A percentile compares a stretch with the other conserved stretches of the same genome.
These are phyloP conservation scores for Coleophora flavipennella DNA, from an alignment of 2,888 invertebrate genomes.

Conservation along the genomic window DNA sequence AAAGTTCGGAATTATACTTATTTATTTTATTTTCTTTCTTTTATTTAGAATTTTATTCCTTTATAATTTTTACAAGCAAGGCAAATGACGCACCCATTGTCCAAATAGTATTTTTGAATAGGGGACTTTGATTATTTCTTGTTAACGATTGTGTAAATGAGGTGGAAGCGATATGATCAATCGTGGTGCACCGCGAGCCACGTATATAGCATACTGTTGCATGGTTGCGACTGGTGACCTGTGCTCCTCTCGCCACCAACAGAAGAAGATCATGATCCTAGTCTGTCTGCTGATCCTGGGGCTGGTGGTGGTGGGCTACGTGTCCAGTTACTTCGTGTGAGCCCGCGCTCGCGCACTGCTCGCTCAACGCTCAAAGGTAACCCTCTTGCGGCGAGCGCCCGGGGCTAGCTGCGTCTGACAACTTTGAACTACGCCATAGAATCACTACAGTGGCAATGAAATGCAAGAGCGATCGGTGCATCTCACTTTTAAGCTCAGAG, in stretches of 20 bases:
- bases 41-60: conserved; percentile 35
- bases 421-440: too few species aligned
- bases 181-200: conserved; percentile 25
- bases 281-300: conserved; percentile 90
- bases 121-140: conserved; percentile 7
- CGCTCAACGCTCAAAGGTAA: conserved; percentile 63
- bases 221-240: conserved; percentile 37
- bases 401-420: conserved; percentile 18
- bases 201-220: conserved; percentile 65
- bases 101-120: conserved; percentile 11
- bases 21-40: conserved; percentile 61
- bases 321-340: conserved; percentile 75
- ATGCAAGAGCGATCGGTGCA: too few species aligned
- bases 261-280: conserved; percentile 94
- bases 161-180: conserved; percentile 24
- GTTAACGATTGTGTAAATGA: conserved; percentile 18
- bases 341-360: conserved; percentile 30
- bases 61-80: conserved; percentile 23
- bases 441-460: neutral
- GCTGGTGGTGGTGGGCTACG: conserved; percentile 82
- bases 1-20: conserved; percentile 62
- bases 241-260: conserved; percentile 49
- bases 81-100: conserved; percentile 63
- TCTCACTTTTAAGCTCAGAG: too few species aligned
- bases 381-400: conserved; percentile 31